Evolutionary conservation across 2,113 vertebrate species (phyloP).

Genomic region (Lota lota): DNA sequence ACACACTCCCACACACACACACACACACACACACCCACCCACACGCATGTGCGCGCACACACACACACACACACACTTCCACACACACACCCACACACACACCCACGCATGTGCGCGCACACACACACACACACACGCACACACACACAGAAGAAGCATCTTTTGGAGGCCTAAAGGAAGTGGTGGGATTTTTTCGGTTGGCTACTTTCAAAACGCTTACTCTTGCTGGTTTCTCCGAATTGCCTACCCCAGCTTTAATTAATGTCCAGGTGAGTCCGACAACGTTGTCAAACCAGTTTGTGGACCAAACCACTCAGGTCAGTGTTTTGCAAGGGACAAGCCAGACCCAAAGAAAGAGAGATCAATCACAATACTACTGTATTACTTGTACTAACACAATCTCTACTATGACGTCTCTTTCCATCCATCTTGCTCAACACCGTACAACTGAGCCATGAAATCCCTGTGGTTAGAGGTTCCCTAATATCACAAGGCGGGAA

Average conservation of each 20-base stretch:
- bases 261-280: neutral
- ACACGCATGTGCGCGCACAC: neutral
- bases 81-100: neutral
- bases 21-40: neutral
- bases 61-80: neutral
- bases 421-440: too few relatives aligned
- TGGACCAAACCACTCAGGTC: too few relatives aligned
- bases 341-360: too few relatives aligned
- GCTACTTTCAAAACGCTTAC: slow-evolving; percentile 51
- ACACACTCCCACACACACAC: too few relatives aligned
- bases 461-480: too few relatives aligned
- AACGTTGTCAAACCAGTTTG: too few relatives aligned
- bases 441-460: too few relatives aligned
- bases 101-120: neutral
- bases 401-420: too few relatives aligned
- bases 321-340: too few relatives aligned
- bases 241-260: slow-evolving; percentile 13
- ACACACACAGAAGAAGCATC: slow-evolving; percentile 1
- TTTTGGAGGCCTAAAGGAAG: slow-evolving; percentile 38
- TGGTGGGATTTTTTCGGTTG: slow-evolving; percentile 68
- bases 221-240: slow-evolving; percentile 28
- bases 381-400: too few relatives aligned
- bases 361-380: too few relatives aligned
- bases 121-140: neutral
- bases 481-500: too few relatives aligned